These are phyloP conservation scores for Parelbella ahira DNA, from an alignment of 2,888 invertebrate species.

Conservation along the genomic window DNA sequence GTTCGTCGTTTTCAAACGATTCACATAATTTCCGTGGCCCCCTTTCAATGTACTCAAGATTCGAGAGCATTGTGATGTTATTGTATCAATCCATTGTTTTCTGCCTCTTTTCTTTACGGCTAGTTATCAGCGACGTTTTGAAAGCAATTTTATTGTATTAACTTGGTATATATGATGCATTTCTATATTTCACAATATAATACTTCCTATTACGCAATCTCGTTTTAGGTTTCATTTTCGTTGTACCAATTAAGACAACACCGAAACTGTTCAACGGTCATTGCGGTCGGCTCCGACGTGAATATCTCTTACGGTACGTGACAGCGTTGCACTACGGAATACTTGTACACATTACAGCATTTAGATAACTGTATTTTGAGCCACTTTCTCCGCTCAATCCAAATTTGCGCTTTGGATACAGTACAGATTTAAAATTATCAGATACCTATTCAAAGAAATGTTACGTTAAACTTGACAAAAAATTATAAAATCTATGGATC, in stretches of 20 bases:
- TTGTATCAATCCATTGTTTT: slow-evolving; percentile 22
- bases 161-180: slow-evolving; percentile 17
- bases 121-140: slow-evolving; percentile 2
- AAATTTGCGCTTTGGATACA: too few relatives aligned
- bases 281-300: slow-evolving; percentile 25
- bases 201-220: slow-evolving; percentile 29
- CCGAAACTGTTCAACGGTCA: slow-evolving; percentile 25
- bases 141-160: slow-evolving; percentile 20
- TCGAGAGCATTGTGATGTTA: slow-evolving; percentile 15
- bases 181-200: slow-evolving; percentile 1
- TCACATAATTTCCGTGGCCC: slow-evolving; percentile 27
- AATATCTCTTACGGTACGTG: slow-evolving; percentile 45
- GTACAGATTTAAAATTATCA: too few relatives aligned
- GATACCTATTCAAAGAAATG: too few relatives aligned
- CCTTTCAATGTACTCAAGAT: slow-evolving; percentile 8
- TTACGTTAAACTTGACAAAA: too few relatives aligned
- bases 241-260: slow-evolving; percentile 27
- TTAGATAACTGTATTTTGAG: too few relatives aligned
- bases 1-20: slow-evolving; percentile 43
- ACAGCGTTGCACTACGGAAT: slow-evolving; percentile 35
- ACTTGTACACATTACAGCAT: slow-evolving; percentile 26
- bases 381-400: too few relatives aligned
- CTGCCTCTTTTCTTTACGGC: slow-evolving; percentile 20
- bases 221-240: slow-evolving; percentile 30
- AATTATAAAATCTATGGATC: too few relatives aligned